A percentile compares a stretch with the other conserved stretches of the same genome.
Evolutionary conservation across 2,797 vertebrate species (phyloP).

Genomic region (Calcarius lapponicus): DNA sequence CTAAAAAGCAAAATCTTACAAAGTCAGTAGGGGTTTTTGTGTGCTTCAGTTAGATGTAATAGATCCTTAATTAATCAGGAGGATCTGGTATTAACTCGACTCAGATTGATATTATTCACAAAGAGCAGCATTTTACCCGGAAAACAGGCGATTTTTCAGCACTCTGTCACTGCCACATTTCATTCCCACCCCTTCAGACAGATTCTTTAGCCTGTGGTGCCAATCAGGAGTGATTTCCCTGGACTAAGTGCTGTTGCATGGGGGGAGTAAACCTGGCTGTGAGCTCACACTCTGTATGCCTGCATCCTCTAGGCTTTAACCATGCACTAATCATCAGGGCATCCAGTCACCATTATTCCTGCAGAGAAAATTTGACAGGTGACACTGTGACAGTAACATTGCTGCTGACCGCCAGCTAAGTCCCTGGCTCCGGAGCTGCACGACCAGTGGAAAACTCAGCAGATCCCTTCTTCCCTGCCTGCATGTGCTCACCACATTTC

Average conservation of each 20-base stretch:
- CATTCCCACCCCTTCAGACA: background rate
- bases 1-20: background rate
- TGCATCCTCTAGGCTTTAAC: background rate
- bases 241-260: background rate
- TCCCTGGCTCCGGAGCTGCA: background rate
- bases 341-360: conserved; percentile 22
- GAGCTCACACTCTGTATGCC: background rate
- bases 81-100: background rate
- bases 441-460: background rate
- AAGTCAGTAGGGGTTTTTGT: background rate
- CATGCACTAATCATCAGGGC: background rate
- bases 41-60: background rate
- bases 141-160: background rate
- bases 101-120: background rate
- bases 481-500: fast-evolving
- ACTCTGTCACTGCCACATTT: background rate
- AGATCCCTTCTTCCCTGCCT: background rate
- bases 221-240: conserved; percentile 26
- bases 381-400: background rate
- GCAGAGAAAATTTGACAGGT: conserved; percentile 51
- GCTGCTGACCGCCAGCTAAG: conserved; percentile 12
- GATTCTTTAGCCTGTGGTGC: background rate
- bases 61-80: background rate
- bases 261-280: background rate
- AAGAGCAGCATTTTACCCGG: background rate